Evolutionary conservation across 2,797 vertebrate species (phyloP).

Genomic region (Rachycentron canadum): DNA sequence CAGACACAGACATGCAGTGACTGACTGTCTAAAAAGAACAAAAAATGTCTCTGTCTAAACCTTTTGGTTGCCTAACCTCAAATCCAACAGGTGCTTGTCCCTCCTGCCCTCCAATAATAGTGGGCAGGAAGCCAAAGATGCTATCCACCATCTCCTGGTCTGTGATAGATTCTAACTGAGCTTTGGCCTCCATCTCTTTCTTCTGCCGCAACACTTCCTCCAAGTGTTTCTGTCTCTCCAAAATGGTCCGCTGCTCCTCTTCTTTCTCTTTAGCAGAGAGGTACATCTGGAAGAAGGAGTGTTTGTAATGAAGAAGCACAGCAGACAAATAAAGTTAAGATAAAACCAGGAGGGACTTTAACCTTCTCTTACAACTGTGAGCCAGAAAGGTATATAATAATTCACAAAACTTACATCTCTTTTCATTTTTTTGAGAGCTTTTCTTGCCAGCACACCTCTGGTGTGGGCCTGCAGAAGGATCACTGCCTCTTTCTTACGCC

Average conservation of each 20-base stretch:
- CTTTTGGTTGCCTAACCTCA: constrained; percentile 82
- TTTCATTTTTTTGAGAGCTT: constrained; percentile 78
- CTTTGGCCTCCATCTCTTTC: constrained; percentile 70
- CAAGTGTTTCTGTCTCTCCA: constrained; percentile 76
- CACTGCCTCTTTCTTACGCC: constrained; percentile 84
- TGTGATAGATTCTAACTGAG: constrained; percentile 76
- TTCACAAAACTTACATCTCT: constrained; percentile 78
- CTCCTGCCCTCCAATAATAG: constrained; percentile 87
- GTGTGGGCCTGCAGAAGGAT: constrained; percentile 90
- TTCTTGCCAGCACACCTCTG: constrained; percentile 89
- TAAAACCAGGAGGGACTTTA: not conserved
- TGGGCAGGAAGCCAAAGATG: constrained; percentile 94
- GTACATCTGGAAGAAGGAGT: constrained; percentile 77
- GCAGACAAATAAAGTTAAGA: not conserved
- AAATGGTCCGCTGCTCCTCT: constrained; percentile 66
- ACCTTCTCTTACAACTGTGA: not conserved
- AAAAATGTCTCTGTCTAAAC: not conserved
- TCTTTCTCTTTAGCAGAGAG: constrained; percentile 75
- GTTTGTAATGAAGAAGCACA: not conserved
- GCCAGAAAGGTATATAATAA: not conserved
- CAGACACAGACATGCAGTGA: constrained; percentile 2
- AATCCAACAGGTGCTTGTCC: constrained; percentile 86
- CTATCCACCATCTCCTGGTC: constrained; percentile 94
- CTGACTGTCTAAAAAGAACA: not conserved
- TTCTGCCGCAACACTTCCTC: constrained; percentile 82